Percentiles rank a stretch among this genome's conserved stretches.
Evolutionary conservation across 2,888 invertebrate species (phyloP).

Genomic region (Cataglyphis livida): DNA sequence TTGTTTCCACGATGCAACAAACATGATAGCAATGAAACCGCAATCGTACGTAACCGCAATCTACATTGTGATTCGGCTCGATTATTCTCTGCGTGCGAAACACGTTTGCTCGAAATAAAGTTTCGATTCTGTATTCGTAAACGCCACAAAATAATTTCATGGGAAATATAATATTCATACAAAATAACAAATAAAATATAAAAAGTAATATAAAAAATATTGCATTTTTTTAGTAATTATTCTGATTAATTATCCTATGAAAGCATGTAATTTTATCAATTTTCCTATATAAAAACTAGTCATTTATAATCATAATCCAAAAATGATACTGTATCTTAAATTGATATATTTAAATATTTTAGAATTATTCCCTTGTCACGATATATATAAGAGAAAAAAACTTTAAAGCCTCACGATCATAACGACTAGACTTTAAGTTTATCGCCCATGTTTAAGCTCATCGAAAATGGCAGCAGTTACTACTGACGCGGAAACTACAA

Average conservation of each 20-base stretch:
- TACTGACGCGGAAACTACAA: constrained; percentile 82
- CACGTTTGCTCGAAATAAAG: background rate
- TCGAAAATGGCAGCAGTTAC: constrained; percentile 69
- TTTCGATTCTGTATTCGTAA: constrained; percentile 18
- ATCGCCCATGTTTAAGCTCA: constrained; percentile 60
- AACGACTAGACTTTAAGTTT: constrained; percentile 50
- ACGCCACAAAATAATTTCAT: background rate
- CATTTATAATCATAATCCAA: background rate
- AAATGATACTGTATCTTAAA: background rate
- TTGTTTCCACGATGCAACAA: background rate
- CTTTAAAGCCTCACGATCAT: background rate
- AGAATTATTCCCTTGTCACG: background rate
- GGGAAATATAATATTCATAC: constrained; percentile 1
- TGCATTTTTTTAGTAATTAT: background rate
- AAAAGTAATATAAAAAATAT: background rate
- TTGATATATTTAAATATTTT: background rate
- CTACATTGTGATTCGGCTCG: constrained; percentile 24
- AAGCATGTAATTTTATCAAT: background rate
- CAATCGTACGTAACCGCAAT: constrained; percentile 35
- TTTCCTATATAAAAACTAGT: background rate
- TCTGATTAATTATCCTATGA: background rate
- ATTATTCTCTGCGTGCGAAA: constrained; percentile 40
- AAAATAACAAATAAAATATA: background rate
- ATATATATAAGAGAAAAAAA: background rate
- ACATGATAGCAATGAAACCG: constrained; percentile 31